Evolutionary conservation across 2,797 vertebrate genomes (phyloP), one percentile per base, ranked within the genome.

Genomic region (Halcyon chelicuti): DNA sequence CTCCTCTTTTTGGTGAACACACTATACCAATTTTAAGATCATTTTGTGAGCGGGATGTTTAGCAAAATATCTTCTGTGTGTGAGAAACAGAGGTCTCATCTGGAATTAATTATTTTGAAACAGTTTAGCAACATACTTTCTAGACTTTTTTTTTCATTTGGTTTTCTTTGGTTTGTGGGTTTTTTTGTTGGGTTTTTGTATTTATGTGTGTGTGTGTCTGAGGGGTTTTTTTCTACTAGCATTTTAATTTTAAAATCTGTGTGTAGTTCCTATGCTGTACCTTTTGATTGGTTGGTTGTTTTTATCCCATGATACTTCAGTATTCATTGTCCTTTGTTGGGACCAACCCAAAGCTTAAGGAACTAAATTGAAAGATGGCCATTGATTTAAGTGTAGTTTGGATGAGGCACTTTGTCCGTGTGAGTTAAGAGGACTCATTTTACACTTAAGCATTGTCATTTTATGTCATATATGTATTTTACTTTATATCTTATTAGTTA

Each of bases 91-190:
- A 85, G 74, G 65, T 94, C 92, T 96, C 96, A 95, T 94, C 89
- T 97, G 91, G 95, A 96, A 95, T 93, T 90, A 81, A 71, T 96
- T 96, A 79, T 75, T 90, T 75, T 61, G 65, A 65, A 94, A 51
- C 37, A 74, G 73, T 61, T 77, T 23, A 86, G 61, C 70, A 91
- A 40, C 54, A 71, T 73, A 72, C 75, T 89, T 96, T 58, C 80
- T 91, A 82, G 70, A 73, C 47, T 33, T 73, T 42, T 40, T 39
- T 40, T 40, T 40, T 15, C 17, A 8, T 42, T 42, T 42, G 42
- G 16, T 16, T 42, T 42, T 42, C 16, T 42, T 42, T 42, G 42
- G 16, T 42, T 42, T 42, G 42, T 42, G 40, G 40, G 12, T 42
- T 42, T 42, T 17, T 42, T 42, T 42, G 40, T 42, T 42, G 42